Evolutionary conservation across 1,140 invertebrate species (phyloP).

Genomic region (Apis laboriosa): DNA sequence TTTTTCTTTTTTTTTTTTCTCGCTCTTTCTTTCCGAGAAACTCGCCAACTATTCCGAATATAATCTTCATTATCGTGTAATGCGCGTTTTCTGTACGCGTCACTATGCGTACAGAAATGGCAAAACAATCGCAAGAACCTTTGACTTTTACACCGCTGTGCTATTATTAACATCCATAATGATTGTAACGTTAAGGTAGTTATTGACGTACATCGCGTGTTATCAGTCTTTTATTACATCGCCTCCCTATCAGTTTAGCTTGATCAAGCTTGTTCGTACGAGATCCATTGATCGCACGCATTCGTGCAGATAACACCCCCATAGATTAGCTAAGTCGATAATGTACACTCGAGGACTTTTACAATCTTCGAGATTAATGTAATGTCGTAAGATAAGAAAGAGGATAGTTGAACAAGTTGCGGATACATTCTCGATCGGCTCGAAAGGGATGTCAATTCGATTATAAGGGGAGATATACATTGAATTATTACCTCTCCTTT

Average conservation of each 20-base stretch:
- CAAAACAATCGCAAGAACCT: neutral
- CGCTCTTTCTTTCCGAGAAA: neutral
- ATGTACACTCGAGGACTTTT: neutral
- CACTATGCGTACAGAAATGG: neutral
- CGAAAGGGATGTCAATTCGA: neutral
- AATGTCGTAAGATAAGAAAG: neutral
- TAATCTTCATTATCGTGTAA: neutral
- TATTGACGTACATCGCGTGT: slow-evolving; percentile 2
- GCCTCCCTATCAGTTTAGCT: neutral
- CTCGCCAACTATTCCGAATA: neutral
- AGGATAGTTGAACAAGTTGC: too few species aligned
- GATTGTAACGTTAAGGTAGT: neutral
- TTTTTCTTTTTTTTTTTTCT: neutral
- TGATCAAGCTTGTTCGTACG: neutral
- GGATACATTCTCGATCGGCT: neutral
- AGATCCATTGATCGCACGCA: slow-evolving; percentile 2
- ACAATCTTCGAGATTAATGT: neutral
- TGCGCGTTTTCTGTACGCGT: neutral
- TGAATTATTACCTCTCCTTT: neutral
- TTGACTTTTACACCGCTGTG: neutral
- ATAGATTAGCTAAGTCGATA: neutral
- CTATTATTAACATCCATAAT: neutral
- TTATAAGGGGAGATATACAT: neutral
- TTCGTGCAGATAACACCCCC: neutral
- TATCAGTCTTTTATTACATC: neutral